These are phyloP conservation scores for Orussus abietinus DNA, from an alignment of 1,140 invertebrate genomes.

Conservation along the genomic window DNA sequence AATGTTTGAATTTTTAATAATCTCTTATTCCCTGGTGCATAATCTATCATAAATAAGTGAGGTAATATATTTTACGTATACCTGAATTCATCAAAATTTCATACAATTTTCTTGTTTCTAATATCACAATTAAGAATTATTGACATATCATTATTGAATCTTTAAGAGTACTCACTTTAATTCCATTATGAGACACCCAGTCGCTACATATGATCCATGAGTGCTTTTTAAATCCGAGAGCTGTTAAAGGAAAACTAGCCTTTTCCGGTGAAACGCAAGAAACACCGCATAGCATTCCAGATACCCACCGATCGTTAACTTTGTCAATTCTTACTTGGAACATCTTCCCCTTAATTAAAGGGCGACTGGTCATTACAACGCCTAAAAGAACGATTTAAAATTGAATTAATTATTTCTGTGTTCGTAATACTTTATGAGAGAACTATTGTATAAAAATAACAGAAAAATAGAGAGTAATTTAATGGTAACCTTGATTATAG, in stretches of 20 bases:
- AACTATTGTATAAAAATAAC: constrained; percentile 2
- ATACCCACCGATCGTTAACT: constrained; percentile 73
- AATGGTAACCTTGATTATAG: constrained; percentile 65
- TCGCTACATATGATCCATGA: constrained; percentile 75
- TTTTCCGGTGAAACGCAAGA: constrained; percentile 67
- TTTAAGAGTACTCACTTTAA: constrained; percentile 58
- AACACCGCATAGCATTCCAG: constrained; percentile 73
- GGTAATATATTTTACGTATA: no score
- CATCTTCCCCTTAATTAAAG: constrained; percentile 58
- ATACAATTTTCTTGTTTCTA: constrained; percentile 2
- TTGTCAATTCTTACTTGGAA: constrained; percentile 73
- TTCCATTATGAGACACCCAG: constrained; percentile 74
- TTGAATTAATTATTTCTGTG: no score
- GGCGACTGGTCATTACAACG: constrained; percentile 61
- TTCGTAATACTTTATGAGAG: no score
- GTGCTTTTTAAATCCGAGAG: constrained; percentile 69
- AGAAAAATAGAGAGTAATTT: constrained; percentile 1
- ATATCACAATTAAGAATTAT: constrained; percentile 6
- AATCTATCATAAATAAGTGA: no score
- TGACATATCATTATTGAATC: background rate
- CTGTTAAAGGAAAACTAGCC: constrained; percentile 64
- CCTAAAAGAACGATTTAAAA: constrained; percentile 35
- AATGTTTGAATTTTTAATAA: no score
- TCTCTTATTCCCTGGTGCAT: no score
- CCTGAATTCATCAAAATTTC: no score